phyloP scores from a whole-genome alignment of 2,888 invertebrate genomes.

The Drosophila antonietae region DNA sequence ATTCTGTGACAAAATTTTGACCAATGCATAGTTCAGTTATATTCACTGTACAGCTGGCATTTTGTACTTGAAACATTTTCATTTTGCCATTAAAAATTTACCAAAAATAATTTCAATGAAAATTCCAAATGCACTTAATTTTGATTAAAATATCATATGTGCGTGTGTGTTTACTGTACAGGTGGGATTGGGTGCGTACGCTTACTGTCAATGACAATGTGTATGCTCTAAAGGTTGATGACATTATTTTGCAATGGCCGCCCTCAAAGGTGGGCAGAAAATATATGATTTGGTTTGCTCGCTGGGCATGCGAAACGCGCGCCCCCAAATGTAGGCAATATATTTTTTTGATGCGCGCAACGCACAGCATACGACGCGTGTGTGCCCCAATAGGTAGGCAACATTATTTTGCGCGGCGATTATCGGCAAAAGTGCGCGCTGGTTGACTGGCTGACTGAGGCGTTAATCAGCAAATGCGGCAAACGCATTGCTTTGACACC shows the following conservation, averaged over 20 bases:
- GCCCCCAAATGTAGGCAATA: slow-evolving; percentile 53
- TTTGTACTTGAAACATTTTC: no score
- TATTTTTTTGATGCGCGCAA: slow-evolving; percentile 25
- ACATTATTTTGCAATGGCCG: slow-evolving; percentile 13
- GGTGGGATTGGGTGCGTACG: slow-evolving; percentile 3
- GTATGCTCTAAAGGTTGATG: slow-evolving; percentile 11
- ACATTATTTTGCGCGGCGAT: slow-evolving; percentile 32
- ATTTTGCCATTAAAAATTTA: neutral
- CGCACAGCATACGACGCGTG: slow-evolving; percentile 2
- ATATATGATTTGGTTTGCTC: neutral
- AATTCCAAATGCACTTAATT: neutral
- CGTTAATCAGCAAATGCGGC: slow-evolving; percentile 56
- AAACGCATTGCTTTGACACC: slow-evolving; percentile 39
- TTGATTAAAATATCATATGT: neutral
- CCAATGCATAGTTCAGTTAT: no score
- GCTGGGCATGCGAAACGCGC: slow-evolving; percentile 16
- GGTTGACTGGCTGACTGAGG: slow-evolving; percentile 9
- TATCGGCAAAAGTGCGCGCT: slow-evolving; percentile 26
- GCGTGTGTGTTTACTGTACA: slow-evolving; percentile 12
- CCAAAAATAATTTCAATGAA: neutral
- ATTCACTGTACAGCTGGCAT: neutral
- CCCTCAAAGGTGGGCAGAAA: slow-evolving; percentile 8
- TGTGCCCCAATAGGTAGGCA: slow-evolving; percentile 16
- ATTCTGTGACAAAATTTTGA: no score
- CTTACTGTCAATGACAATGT: slow-evolving; percentile 15